Conservation (phyloP, 1,140 invertebrate genomes). For the Anoplophora glabripennis region DNA sequence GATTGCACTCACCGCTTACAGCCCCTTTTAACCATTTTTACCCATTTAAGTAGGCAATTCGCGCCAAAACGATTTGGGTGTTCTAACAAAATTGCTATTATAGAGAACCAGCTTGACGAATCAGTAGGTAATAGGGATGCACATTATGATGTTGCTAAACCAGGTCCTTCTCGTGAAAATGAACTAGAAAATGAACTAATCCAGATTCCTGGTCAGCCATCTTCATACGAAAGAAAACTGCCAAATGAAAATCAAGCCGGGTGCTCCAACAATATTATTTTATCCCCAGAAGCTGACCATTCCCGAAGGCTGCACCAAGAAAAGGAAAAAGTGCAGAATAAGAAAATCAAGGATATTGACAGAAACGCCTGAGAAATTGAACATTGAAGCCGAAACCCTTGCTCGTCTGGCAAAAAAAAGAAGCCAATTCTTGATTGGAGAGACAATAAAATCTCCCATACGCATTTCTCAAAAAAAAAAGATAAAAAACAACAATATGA, state of each 20-base stretch:
- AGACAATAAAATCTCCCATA: too few relatives aligned
- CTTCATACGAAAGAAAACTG: too few relatives aligned
- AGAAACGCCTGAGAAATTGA: background rate
- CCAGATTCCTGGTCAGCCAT: background rate
- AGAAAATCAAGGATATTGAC: background rate
- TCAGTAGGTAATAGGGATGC: background rate
- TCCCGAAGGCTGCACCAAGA: background rate
- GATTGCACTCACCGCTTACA: slow-evolving; percentile 46
- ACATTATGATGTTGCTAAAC: background rate
- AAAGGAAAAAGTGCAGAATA: background rate
- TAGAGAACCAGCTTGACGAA: background rate
- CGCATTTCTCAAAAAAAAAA: too few relatives aligned
- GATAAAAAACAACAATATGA: too few relatives aligned
- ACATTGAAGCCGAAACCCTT: background rate
- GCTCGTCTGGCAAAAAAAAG: too few relatives aligned
- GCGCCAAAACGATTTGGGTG: slow-evolving; percentile 21
- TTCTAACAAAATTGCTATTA: background rate
- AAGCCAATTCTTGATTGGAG: too few relatives aligned
- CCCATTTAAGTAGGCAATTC: slow-evolving; percentile 30
- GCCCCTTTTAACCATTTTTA: slow-evolving; percentile 42
- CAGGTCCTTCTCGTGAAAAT: background rate
- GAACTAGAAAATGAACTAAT: background rate
- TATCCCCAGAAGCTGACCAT: background rate
- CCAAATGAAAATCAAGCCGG: background rate
- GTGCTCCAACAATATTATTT: background rate